phyloP scores from a whole-genome alignment of 2,888 invertebrate species.

The Phania funesta region DNA sequence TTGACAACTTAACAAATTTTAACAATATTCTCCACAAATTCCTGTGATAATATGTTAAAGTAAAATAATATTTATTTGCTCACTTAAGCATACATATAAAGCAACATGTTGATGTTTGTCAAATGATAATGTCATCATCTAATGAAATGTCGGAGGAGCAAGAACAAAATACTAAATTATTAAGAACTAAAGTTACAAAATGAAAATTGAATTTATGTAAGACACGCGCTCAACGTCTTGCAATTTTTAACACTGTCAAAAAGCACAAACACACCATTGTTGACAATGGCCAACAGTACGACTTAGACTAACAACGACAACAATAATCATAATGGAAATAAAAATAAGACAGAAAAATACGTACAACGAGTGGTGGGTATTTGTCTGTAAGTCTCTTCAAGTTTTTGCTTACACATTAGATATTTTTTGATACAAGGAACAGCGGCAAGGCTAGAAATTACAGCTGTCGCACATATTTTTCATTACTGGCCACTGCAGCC shows the following conservation, averaged over 20 bases:
- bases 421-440: no score
- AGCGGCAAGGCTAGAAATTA: not conserved
- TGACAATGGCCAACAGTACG: slow-evolving; percentile 10
- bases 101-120: slow-evolving; percentile 30
- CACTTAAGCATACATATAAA: not conserved
- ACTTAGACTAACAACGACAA: slow-evolving; percentile 7
- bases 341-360: not conserved
- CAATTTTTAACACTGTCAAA: slow-evolving; percentile 22
- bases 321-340: slow-evolving; percentile 46
- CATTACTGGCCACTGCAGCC: not conserved
- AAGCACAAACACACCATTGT: not conserved
- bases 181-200: slow-evolving; percentile 25
- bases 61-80: slow-evolving; percentile 46
- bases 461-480: not conserved
- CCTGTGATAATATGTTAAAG: slow-evolving; percentile 33
- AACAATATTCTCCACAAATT: slow-evolving; percentile 46
- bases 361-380: not conserved
- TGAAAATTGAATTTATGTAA: slow-evolving; percentile 60
- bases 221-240: slow-evolving; percentile 51
- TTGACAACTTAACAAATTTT: slow-evolving; percentile 56
- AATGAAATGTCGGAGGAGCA: not conserved
- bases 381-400: not conserved
- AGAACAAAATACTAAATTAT: not conserved
- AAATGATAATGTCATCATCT: slow-evolving; percentile 59
- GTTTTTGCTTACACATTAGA: not conserved